Conservation (phyloP, 2,113 vertebrate species). For the Mesoclemmys tuberculata region DNA sequence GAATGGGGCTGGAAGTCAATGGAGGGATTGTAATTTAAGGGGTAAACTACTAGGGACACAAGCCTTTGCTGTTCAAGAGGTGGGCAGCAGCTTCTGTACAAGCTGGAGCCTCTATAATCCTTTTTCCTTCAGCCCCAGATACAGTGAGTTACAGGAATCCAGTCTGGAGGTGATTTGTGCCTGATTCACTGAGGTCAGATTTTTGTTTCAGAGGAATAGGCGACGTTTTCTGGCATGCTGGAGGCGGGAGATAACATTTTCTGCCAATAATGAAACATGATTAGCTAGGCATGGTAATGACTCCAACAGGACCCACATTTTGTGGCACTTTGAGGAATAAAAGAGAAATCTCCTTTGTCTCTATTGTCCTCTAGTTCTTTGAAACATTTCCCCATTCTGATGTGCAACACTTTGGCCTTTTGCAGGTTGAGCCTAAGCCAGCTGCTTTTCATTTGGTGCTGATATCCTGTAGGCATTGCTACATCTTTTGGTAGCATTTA, state of each 20-base stretch:
- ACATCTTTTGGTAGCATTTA: too few relatives aligned
- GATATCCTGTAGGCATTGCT: neutral
- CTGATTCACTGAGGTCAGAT: neutral
- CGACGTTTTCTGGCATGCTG: neutral
- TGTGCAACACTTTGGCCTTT: conserved; percentile 23
- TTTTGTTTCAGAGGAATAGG: neutral
- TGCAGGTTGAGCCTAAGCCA: conserved; percentile 25
- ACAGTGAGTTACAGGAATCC: too few relatives aligned
- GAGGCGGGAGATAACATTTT: neutral
- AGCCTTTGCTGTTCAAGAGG: neutral
- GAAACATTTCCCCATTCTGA: neutral
- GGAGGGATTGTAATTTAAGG: neutral
- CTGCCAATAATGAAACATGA: neutral
- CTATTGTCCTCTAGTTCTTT: neutral
- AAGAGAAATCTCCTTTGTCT: too few relatives aligned
- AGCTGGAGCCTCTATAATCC: neutral
- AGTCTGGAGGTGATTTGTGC: neutral
- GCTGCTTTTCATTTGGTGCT: too few relatives aligned
- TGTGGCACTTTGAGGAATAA: neutral
- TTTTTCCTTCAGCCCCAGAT: neutral
- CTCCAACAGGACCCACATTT: neutral
- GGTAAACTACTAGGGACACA: too few relatives aligned
- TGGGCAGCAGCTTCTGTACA: neutral
- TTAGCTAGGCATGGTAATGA: neutral
- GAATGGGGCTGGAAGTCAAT: neutral